phyloP scores from a whole-genome alignment of 2,888 invertebrate species.

The Lutraria lutraria region DNA sequence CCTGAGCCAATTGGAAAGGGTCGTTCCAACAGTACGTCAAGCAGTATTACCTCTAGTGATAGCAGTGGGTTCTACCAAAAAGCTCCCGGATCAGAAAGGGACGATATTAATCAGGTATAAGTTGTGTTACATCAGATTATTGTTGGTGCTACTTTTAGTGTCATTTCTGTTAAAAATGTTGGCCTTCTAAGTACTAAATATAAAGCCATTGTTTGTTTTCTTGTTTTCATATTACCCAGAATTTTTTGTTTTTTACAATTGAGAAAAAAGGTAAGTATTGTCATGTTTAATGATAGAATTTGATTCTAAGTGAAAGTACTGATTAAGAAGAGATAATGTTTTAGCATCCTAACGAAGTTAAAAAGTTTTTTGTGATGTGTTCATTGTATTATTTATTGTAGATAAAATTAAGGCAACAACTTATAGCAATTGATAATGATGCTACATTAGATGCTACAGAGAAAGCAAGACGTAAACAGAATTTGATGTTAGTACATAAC shows the following conservation, averaged over 20 bases:
- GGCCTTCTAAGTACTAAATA: no score
- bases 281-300: no score
- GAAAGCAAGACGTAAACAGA: conserved; percentile 90
- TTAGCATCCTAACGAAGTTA: no score
- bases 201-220: no score
- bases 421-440: conserved; percentile 90
- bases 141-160: no score
- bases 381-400: conserved; percentile 56
- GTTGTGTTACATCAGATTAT: not conserved
- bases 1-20: conserved; percentile 87
- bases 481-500: conserved; percentile 89
- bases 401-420: conserved; percentile 85
- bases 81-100: conserved; percentile 87
- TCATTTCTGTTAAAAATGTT: no score
- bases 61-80: conserved; percentile 82
- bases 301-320: no score
- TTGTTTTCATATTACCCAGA: no score
- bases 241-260: no score
- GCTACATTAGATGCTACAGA: conserved; percentile 89
- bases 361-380: not conserved
- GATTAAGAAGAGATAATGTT: no score
- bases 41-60: conserved; percentile 80
- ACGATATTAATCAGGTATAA: conserved; percentile 80
- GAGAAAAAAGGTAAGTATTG: no score
- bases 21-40: conserved; percentile 85